Base-by-base conservation (phyloP, 2,888 invertebrate genomes). In the Dryobota labecula region DNA sequence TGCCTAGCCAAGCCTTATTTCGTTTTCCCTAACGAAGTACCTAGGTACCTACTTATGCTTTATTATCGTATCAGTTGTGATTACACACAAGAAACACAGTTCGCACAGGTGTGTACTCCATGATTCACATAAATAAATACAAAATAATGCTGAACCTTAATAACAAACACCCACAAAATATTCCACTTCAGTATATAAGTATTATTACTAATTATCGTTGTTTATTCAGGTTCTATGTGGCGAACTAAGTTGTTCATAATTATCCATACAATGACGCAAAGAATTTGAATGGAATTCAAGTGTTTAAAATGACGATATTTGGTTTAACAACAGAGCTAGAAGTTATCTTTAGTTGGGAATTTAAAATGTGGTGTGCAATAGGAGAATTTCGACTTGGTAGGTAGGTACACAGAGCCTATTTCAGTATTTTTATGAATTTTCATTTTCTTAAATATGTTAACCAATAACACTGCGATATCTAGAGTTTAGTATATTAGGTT, bases 111-210 rank as follows among this genome's bases (percentile, higher is more conserved):
- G 68, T 45, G 67, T n/a, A 64, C 33, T 62, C 51, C 1, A 38
- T 80, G 81, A 80, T 57, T 80, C 80, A 80, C 13, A 45, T 64
- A 63, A 57, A 57, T 36, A 80, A 76, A 66, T 66, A 80, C 57
- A 36, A 62, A n/a, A n/a, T n/a, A n/a, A 8, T 45, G 36, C 30
- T 47, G 20, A 53, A 67, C 63, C 60, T 38, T 51, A 43, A 61
- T 53, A 43, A 41, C 45, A 60, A 58, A 0, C n/a, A 18, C 38
- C 13, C 13, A 13, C 8, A 53, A 53, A 73, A 63, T 66, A 61
- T 64, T 77, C 58, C 56, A 73, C 27, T 27, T 51, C 7, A 53
- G 13, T 49, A 9, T 9, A n/a, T n/a, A n/a, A n/a, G 11, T 73
- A 45, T 54, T 54, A 68, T 61, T 53, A 64, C 36, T 74, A 70